Evolutionary conservation across 1,140 invertebrate species (phyloP).

Genomic region (Zeugodacus cucurbitae): DNA sequence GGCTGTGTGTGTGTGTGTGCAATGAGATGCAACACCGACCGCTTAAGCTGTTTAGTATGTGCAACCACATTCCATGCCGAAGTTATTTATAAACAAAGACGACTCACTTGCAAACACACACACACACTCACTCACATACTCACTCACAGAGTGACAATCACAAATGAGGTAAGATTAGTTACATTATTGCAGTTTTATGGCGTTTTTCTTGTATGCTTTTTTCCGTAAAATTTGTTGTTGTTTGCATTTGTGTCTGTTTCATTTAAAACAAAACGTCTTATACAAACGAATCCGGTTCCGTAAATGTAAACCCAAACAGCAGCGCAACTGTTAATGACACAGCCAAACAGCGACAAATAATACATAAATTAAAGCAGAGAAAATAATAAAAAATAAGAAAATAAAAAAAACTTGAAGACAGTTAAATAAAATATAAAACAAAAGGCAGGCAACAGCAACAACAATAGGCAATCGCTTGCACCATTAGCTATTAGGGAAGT

Average conservation of each 20-base stretch:
- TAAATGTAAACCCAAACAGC: background rate
- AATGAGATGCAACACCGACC: background rate
- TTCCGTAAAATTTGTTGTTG: background rate
- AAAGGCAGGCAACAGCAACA: background rate
- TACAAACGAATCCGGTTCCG: conserved; percentile 6
- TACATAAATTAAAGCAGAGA: background rate
- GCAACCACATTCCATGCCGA: background rate
- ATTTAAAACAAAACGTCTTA: background rate
- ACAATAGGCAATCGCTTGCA: background rate
- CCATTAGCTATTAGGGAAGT: background rate
- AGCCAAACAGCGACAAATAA: background rate
- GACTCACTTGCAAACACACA: background rate
- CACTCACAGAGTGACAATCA: background rate
- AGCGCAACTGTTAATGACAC: background rate
- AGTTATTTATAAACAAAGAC: conserved; percentile 7
- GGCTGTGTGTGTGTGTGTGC: background rate
- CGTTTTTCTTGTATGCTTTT: background rate
- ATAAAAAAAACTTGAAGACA: background rate
- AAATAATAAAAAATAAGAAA: background rate
- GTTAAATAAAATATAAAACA: background rate
- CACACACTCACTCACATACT: background rate
- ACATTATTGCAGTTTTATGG: conserved; percentile 2
- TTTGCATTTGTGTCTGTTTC: background rate
- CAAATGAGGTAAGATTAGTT: background rate
- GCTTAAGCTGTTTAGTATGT: background rate